These are phyloP conservation scores for Octopus bimaculoides DNA, from an alignment of 1,140 invertebrate species.

Conservation along the genomic window DNA sequence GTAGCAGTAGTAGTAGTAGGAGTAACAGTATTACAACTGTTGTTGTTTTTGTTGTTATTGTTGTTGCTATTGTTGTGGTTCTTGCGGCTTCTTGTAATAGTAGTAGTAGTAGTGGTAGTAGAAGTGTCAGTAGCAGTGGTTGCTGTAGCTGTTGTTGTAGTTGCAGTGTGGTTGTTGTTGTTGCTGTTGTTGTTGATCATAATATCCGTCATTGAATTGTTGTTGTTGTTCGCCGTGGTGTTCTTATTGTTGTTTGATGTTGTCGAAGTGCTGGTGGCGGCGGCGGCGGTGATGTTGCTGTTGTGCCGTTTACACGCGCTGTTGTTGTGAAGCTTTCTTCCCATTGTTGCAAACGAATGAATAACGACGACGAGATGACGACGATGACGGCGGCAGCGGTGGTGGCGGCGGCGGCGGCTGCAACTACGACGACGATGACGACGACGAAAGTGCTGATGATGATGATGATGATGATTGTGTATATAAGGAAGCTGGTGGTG, in stretches of 20 bases:
- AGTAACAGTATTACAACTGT: not conserved
- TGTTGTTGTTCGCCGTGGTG: not conserved
- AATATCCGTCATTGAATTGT: not conserved
- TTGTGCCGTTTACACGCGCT: not conserved
- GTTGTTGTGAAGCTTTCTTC: not conserved
- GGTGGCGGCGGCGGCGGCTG: not conserved
- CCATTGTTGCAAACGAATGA: not conserved
- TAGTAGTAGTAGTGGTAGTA: not conserved
- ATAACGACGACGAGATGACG: not conserved
- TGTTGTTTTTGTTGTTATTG: not conserved
- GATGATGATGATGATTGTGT: not conserved
- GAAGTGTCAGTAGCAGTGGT: not conserved
- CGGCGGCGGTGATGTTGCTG: not conserved
- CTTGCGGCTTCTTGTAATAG: not conserved
- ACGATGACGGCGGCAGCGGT: not conserved
- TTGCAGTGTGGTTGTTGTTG: not conserved
- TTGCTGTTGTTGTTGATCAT: not conserved
- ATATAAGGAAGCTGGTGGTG: no score
- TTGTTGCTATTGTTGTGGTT: not conserved
- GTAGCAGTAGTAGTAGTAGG: not conserved
- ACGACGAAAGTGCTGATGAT: not conserved
- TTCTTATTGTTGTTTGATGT: not conserved
- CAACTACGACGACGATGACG: not conserved
- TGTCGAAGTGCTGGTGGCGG: not conserved
- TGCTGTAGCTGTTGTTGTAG: not conserved